These are phyloP conservation scores for Pontoporia blainvillei DNA, from an alignment of 2,113 vertebrate species.

Conservation along the genomic window DNA sequence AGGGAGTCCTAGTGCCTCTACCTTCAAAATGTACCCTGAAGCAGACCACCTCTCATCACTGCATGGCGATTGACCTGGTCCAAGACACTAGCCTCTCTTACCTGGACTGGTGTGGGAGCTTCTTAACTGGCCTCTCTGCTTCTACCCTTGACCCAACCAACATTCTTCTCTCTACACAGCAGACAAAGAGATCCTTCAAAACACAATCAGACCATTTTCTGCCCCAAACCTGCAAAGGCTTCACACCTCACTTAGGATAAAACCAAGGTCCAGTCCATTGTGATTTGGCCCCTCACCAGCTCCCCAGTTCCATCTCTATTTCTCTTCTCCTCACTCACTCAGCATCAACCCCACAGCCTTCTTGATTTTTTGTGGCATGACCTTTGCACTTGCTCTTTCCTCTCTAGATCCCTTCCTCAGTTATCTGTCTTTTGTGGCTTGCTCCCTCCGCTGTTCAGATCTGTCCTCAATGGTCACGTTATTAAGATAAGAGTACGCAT, in stretches of 20 bases:
- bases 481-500: not conserved
- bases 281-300: not conserved
- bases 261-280: not conserved
- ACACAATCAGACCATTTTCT: not conserved
- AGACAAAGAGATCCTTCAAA: not conserved
- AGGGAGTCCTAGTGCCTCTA: not conserved
- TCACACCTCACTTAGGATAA: not conserved
- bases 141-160: not conserved
- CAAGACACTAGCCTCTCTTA: not conserved
- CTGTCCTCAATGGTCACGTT: fast-evolving
- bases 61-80: not conserved
- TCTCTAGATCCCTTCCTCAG: not conserved
- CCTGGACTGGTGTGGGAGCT: not conserved
- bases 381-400: not conserved
- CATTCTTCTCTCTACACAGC: not conserved
- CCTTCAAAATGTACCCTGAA: not conserved
- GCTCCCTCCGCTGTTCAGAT: not conserved
- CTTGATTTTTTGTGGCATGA: not conserved
- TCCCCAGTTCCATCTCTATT: not conserved
- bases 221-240: not conserved
- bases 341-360: not conserved
- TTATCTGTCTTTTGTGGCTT: not conserved
- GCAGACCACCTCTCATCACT: not conserved
- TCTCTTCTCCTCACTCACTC: not conserved
- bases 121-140: not conserved